These are phyloP conservation scores for Lophochroa leadbeateri DNA, from an alignment of 2,113 vertebrate genomes.

Conservation along the genomic window DNA sequence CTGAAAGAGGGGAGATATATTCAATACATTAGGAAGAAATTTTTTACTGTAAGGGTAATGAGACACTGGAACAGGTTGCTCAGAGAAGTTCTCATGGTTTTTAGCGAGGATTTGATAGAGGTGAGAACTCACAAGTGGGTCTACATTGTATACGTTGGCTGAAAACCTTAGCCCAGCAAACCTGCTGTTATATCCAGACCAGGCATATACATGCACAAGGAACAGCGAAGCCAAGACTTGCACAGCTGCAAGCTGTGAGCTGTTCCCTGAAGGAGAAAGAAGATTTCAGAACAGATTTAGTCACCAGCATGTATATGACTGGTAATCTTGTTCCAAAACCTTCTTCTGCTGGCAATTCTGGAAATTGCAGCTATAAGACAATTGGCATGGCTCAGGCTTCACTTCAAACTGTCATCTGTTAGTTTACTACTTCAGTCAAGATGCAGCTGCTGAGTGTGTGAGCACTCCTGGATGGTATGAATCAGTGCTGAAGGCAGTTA, in stretches of 20 bases:
- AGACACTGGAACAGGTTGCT: neutral
- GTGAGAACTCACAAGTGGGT: neutral
- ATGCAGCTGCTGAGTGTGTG: neutral
- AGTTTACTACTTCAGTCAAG: neutral
- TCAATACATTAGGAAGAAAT: neutral
- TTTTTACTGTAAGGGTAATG: neutral
- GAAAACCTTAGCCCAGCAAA: neutral
- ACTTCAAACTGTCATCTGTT: neutral
- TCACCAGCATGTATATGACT: neutral
- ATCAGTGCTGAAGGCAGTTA: neutral
- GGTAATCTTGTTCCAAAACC: neutral
- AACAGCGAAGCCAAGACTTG: neutral
- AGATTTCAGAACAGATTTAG: neutral
- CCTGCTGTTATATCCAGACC: neutral
- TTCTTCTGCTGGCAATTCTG: neutral
- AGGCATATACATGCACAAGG: fast-evolving
- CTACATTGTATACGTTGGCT: neutral
- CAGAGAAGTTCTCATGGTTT: neutral
- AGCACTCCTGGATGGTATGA: neutral
- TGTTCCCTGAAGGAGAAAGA: neutral
- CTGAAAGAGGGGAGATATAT: neutral
- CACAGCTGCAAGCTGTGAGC: neutral
- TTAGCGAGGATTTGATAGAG: neutral
- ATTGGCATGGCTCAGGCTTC: neutral
- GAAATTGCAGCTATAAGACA: neutral